Base-by-base conservation (phyloP, 1,140 invertebrate genomes). In the Solenopsis fugax region DNA sequence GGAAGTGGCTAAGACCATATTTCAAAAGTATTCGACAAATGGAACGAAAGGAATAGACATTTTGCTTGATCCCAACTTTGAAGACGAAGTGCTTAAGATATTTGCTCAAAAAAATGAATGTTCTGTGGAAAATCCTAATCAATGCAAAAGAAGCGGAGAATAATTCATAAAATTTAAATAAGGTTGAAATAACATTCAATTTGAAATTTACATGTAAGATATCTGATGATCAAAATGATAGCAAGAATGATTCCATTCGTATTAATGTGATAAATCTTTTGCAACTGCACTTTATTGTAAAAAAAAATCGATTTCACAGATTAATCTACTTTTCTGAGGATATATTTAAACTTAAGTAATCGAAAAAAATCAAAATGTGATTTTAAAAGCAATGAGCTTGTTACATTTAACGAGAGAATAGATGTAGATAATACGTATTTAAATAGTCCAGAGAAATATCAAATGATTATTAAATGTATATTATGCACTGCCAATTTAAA, bases 41-140 rank as follows among this genome's bases (percentile, higher is more conserved):
- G 92, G 93, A 84, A 90, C 91, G 37, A 92, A 92, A 75, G 89
- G 90, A 54, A 92, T 93, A 88, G 91, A 92, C 45, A 91, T 94
- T 65, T 86, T 94, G 37, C 37, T 93, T 18, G 89, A 93, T 85
- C 85, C 89, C 12, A 87, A 80, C 48, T 88, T 94, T n/a, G 93
- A 93, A 84, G 84, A 91, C 7, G 92, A 94, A 82, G 91, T 93
- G 64, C 67, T 93, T 73, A 37, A 87, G 80, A 18, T 84, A 16
- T 87, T 82, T 86, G 18, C 34, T 48, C 45, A 75, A 69, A 18
- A 12, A 48, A 12, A 45, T 58, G 41, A 62, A 12, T 12, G 37
- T 75, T 50, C 34, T 9, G 16, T 24, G 4, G 12, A 12, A 48
- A 65, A 48, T 50, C n/a, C 29, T 60, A 21, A 10, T 37, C 16